A percentile compares a stretch with the other conserved stretches of the same genome.
Evolutionary conservation across 1,140 invertebrate genomes (phyloP).

Genomic region (Drosophila tristis): DNA sequence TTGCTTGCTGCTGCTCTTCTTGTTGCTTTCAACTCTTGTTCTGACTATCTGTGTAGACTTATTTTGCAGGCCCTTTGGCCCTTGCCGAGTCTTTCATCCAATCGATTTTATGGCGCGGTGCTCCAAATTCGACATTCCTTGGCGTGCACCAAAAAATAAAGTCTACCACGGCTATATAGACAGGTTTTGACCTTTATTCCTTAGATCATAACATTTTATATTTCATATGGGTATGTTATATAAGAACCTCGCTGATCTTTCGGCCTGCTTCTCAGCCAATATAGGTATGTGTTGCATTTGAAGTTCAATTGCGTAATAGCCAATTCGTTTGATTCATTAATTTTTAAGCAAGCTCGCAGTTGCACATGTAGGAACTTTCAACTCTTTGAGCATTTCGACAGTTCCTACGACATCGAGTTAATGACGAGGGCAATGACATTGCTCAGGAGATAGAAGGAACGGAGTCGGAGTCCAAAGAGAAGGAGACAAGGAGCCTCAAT

Average conservation of each 20-base stretch:
- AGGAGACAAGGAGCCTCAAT: constrained; percentile 29
- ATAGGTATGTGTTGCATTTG: too few species aligned
- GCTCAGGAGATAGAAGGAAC: constrained; percentile 5
- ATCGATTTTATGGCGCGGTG: constrained; percentile 44
- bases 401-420: background rate
- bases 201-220: background rate
- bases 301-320: too few species aligned
- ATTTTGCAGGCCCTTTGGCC: constrained; percentile 11
- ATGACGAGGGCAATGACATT: constrained; percentile 65
- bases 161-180: too few species aligned
- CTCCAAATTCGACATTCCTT: constrained; percentile 20
- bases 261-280: background rate
- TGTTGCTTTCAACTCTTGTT: constrained; percentile 15
- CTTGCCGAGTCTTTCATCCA: too few species aligned
- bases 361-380: too few species aligned
- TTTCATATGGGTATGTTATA: constrained; percentile 10
- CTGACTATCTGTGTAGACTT: background rate
- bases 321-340: too few species aligned
- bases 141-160: too few species aligned
- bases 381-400: too few species aligned
- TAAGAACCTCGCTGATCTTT: constrained; percentile 10
- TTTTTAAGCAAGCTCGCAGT: too few species aligned
- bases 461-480: background rate
- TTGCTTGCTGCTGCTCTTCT: constrained; percentile 48
- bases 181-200: background rate